phyloP scores from a whole-genome alignment of 2,113 vertebrate species.

The Ascaphus truei region DNA sequence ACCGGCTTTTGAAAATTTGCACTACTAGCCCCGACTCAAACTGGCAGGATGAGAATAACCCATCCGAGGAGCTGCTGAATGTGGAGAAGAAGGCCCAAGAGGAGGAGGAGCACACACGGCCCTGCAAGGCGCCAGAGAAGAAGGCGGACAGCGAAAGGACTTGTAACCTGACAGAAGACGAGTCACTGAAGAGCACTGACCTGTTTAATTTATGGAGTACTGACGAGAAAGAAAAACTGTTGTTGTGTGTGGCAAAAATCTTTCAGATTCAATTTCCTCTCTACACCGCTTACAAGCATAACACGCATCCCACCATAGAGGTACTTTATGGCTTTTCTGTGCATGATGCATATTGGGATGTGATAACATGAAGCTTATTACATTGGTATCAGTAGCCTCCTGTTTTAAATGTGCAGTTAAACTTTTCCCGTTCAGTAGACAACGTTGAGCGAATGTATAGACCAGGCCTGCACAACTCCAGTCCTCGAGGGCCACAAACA shows the following conservation, averaged over 20 bases:
- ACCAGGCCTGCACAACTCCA: no score
- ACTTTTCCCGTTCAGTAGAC: no score
- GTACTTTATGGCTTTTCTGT: conserved; percentile 53
- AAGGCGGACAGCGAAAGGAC: conserved; percentile 52
- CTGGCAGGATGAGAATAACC: conserved; percentile 73
- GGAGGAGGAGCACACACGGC: conserved; percentile 69
- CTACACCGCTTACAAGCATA: conserved; percentile 98
- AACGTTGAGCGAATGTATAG: no score
- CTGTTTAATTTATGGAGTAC: conserved; percentile 85
- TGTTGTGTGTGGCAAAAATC: conserved; percentile 96
- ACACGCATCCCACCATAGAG: conserved; percentile 97
- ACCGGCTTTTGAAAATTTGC: conserved; percentile 78
- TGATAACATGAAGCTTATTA: background rate
- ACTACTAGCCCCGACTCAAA: conserved; percentile 64
- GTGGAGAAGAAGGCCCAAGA: conserved; percentile 85
- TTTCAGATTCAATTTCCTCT: conserved; percentile 98
- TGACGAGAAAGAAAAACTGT: conserved; percentile 95
- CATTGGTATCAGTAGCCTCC: no score
- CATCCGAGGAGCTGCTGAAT: conserved; percentile 80
- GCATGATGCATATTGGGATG: background rate
- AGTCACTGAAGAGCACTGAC: conserved; percentile 66
- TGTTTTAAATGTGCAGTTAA: no score
- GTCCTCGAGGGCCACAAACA: no score
- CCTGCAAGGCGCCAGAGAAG: conserved; percentile 59
- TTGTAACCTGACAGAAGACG: conserved; percentile 58